phyloP scores from a whole-genome alignment of 2,113 vertebrate genomes.

The Hyperopisus bebe region DNA sequence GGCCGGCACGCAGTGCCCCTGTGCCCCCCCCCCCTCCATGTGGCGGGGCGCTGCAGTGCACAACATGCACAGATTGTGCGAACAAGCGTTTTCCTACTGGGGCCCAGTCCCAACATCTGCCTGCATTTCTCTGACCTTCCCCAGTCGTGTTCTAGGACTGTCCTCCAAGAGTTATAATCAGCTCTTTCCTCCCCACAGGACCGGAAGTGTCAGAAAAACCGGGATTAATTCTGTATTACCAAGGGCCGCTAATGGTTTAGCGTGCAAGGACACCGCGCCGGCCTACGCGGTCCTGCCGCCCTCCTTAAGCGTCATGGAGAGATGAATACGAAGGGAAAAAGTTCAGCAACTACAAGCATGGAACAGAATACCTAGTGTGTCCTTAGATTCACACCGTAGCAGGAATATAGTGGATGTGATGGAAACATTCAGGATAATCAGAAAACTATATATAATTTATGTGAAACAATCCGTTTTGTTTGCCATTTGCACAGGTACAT shows the following conservation, averaged over 20 bases:
- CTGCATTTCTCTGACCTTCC: slow-evolving; percentile 20
- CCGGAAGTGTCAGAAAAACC: slow-evolving; percentile 14
- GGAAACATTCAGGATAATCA: not conserved
- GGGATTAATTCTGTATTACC: slow-evolving; percentile 12
- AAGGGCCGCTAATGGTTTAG: not conserved
- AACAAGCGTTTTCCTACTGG: slow-evolving; percentile 17
- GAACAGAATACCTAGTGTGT: not conserved
- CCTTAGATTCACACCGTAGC: not conserved
- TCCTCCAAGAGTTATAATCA: slow-evolving; percentile 21
- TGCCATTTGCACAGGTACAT: not conserved
- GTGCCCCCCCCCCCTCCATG: not conserved
- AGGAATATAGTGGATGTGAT: not conserved
- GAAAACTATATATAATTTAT: not conserved
- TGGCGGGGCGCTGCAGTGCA: not conserved
- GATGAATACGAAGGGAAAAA: not conserved
- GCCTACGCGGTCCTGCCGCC: not conserved
- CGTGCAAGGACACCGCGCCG: not conserved
- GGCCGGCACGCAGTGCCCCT: not conserved
- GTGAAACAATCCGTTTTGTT: not conserved
- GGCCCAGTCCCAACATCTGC: slow-evolving; percentile 15
- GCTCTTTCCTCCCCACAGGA: slow-evolving; percentile 20
- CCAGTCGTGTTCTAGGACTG: slow-evolving; percentile 17
- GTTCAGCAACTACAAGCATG: not conserved
- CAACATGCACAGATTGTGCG: slow-evolving; percentile 9
- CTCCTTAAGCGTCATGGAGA: not conserved